Base-by-base conservation (phyloP, 1,140 invertebrate species). In the Sarcophaga bullata region DNA sequence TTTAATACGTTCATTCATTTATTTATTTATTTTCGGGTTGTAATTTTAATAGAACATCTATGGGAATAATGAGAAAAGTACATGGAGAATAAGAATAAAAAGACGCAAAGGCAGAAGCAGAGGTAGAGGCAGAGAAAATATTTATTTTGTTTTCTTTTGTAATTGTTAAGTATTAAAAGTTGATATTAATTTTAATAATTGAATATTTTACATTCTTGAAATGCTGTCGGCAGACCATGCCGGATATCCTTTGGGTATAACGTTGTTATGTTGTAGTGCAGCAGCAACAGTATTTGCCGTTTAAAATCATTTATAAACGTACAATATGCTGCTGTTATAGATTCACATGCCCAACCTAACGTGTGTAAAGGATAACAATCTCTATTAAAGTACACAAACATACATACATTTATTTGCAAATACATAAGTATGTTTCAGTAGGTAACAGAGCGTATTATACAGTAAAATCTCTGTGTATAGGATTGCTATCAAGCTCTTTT, bases 181-280 rank as follows among this genome's bases (percentile, higher is more conserved):
- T 78, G 75, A 78, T 78, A 78, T 78, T 78, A 78, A 78, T 78
- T 78, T 78, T 78, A 78, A 78, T 78, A 78, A 78, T 78, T 78
- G 75, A 78, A 78, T 78, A 78, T 78, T 78, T 78, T 50, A 78
- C 75, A 78, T 78, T 78, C 75, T 9, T 52, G 48, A 52, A 78
- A 78, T 78, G 49, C 48, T 78, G 75, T 78, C 48, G 75, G 75
- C 75, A 78, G 75, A 78, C 75, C 75, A 78, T 78, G 75, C 49
- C 75, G 75, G 75, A 78, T 52, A 78, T 78, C 75, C 75, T 17
- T 78, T 78, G 75, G 75, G 48, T 50, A 78, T 50, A 50, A 19
- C 50, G 48, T 25, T 17, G 75, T 50, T 78, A 37, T 37, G n/a
- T 50, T 50, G 25, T 52, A 76, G 48, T 76, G 17, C 62, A 72